phyloP scores from a whole-genome alignment of 2,113 vertebrate genomes.

The Podiceps cristatus region DNA sequence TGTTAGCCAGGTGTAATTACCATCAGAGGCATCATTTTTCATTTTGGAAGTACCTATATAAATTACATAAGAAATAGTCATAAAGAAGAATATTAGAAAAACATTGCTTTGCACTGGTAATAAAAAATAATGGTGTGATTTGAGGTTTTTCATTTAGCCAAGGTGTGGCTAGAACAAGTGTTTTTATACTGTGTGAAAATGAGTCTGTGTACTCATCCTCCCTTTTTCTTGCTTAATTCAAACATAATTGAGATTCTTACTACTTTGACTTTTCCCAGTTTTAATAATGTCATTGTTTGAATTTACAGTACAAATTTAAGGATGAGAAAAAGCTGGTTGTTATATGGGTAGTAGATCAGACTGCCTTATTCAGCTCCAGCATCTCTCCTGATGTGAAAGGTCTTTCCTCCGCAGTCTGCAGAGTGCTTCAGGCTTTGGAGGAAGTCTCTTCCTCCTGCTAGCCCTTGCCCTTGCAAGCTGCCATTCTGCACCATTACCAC shows the following conservation, averaged over 20 bases:
- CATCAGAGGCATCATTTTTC: neutral
- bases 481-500: too few species aligned
- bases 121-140: neutral
- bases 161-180: neutral
- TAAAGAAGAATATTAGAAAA: neutral
- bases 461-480: too few species aligned
- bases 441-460: too few species aligned
- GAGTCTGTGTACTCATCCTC: neutral
- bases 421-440: too few species aligned
- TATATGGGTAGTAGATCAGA: too few species aligned
- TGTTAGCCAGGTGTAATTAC: neutral
- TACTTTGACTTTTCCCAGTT: neutral
- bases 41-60: neutral
- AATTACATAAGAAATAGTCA: neutral
- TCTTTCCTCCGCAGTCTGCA: too few species aligned
- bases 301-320: neutral
- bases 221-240: neutral
- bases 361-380: too few species aligned
- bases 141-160: neutral
- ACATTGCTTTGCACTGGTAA: neutral
- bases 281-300: neutral
- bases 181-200: neutral
- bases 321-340: neutral
- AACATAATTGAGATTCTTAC: neutral
- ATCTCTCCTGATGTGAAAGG: too few species aligned